These are phyloP conservation scores for Mactromeris polynyma DNA, from an alignment of 2,888 invertebrate genomes.

Conservation along the genomic window DNA sequence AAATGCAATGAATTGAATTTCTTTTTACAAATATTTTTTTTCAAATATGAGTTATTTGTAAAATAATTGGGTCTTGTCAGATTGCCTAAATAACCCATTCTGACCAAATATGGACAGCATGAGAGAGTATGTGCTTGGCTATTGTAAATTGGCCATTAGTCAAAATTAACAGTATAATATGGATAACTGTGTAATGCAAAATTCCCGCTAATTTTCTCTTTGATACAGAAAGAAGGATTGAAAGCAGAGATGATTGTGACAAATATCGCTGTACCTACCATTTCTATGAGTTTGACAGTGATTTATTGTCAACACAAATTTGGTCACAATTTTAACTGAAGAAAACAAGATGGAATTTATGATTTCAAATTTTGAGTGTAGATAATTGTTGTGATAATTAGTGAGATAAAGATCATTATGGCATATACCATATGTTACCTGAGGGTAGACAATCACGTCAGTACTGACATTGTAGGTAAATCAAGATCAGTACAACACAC, in stretches of 20 bases:
- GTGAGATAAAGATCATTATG: not conserved
- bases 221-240: not conserved
- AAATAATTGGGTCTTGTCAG: too few relatives aligned
- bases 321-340: not conserved
- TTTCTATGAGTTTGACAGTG: not conserved
- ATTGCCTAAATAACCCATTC: too few relatives aligned
- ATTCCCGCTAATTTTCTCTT: not conserved
- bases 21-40: too few relatives aligned
- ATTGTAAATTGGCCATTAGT: too few relatives aligned
- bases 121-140: too few relatives aligned
- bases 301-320: not conserved
- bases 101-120: too few relatives aligned
- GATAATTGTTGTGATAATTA: not conserved
- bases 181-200: too few relatives aligned
- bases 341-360: conserved; percentile 7
- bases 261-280: not conserved
- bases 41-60: too few relatives aligned
- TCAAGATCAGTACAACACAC: conserved; percentile 11
- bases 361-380: not conserved
- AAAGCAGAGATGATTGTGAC: not conserved
- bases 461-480: not conserved
- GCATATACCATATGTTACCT: conserved; percentile 11
- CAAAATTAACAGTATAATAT: too few relatives aligned
- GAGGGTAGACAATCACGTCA: not conserved
- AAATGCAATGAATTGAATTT: too few relatives aligned